phyloP scores from a whole-genome alignment of 2,113 vertebrate genomes.

The Alligator mississippiensis region DNA sequence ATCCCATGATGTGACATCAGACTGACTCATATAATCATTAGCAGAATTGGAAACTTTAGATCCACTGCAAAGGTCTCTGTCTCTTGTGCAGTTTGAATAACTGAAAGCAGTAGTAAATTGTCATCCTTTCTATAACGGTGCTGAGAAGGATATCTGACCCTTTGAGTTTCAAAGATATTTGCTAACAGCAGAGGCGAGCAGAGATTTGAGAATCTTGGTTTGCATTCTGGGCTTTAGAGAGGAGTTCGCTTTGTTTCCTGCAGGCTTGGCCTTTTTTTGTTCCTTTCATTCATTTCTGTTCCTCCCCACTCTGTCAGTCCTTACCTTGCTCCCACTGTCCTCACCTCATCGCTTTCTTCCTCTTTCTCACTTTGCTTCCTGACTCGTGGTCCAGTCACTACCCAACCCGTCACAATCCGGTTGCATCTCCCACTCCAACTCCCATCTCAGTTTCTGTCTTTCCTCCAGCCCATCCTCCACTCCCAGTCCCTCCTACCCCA shows the following conservation, averaged over 20 bases:
- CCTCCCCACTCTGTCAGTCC: background rate
- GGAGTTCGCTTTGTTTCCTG: background rate
- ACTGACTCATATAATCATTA: background rate
- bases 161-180: background rate
- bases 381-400: background rate
- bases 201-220: background rate
- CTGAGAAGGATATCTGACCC: background rate
- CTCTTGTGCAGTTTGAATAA: background rate
- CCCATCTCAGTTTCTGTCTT: background rate
- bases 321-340: background rate
- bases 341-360: background rate
- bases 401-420: background rate
- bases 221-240: background rate
- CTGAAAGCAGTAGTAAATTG: background rate
- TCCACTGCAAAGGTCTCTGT: background rate
- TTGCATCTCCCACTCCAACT: background rate
- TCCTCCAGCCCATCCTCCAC: background rate
- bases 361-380: background rate
- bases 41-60: background rate
- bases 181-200: background rate
- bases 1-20: background rate
- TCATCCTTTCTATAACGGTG: background rate
- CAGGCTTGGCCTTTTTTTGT: accelerated
- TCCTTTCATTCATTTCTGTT: background rate
- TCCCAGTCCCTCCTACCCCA: background rate